These are phyloP conservation scores for Gymnothorax reevesii DNA, from an alignment of 2,797 vertebrate species.

Conservation along the genomic window DNA sequence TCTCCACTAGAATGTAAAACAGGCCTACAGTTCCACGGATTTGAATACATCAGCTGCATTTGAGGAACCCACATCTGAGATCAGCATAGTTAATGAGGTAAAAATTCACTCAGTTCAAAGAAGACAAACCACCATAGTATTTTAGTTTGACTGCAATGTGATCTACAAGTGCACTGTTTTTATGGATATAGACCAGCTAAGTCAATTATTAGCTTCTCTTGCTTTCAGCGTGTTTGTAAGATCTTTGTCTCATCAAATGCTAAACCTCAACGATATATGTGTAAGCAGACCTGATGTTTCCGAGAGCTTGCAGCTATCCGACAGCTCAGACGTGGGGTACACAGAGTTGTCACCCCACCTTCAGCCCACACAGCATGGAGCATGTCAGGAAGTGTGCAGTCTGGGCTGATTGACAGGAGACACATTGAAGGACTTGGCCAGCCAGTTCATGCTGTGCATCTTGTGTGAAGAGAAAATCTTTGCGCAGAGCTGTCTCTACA, in stretches of 20 bases:
- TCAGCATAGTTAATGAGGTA: too few species aligned
- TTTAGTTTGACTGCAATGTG: background rate
- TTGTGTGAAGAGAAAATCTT: slow-evolving; percentile 40
- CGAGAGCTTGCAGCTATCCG: background rate
- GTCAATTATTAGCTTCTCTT: background rate
- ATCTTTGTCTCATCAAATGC: background rate
- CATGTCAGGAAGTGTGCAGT: slow-evolving; percentile 44
- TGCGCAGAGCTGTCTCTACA: slow-evolving; percentile 44
- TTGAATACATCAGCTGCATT: too few species aligned
- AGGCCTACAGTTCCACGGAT: background rate
- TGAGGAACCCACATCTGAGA: too few species aligned
- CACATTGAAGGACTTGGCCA: slow-evolving; percentile 29
- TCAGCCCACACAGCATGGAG: slow-evolving; percentile 2
- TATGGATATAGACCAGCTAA: background rate
- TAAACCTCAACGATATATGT: background rate
- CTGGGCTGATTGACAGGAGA: slow-evolving; percentile 43
- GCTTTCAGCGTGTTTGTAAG: background rate
- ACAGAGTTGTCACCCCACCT: background rate
- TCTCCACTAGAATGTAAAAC: background rate
- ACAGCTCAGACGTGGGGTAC: background rate
- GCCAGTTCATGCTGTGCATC: slow-evolving; percentile 52
- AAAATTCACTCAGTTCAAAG: too few species aligned
- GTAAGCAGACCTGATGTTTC: background rate
- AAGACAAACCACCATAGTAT: background rate
- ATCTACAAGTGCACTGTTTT: background rate